Evolutionary conservation across 2,888 invertebrate genomes (phyloP).

Genomic region (Ramazzottius varieornatus): DNA sequence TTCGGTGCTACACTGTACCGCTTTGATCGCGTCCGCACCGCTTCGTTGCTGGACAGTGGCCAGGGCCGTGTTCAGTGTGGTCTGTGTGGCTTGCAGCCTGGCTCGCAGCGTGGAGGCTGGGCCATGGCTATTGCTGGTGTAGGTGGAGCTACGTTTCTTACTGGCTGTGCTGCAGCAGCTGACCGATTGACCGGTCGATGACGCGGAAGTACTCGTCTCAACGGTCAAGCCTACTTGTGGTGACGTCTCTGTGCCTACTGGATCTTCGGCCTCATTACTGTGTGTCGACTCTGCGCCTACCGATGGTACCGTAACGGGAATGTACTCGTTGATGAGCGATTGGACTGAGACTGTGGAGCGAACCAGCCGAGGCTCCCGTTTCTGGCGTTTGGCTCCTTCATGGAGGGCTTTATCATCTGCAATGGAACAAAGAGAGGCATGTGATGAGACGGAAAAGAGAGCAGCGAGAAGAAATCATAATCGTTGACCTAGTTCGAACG

Average conservation of each 20-base stretch:
- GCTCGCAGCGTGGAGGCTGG: no score
- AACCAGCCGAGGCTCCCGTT: neutral
- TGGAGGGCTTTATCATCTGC: neutral
- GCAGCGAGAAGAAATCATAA: neutral
- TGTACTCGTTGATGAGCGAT: neutral
- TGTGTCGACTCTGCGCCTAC: no score
- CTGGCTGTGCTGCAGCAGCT: no score
- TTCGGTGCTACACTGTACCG: no score
- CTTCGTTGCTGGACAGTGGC: no score
- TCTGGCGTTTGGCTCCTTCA: neutral
- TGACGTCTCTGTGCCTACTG: neutral
- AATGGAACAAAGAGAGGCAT: neutral
- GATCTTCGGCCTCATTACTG: no score
- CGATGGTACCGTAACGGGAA: neutral
- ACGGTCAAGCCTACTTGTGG: neutral
- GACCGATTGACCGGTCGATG: neutral
- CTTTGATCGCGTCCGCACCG: no score
- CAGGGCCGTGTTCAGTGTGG: no score
- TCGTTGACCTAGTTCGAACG: constrained; percentile 2
- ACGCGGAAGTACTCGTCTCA: neutral
- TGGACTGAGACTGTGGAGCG: neutral
- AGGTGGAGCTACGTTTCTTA: no score
- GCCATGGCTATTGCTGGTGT: no score
- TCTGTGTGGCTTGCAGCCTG: no score
- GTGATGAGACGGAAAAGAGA: neutral